Base-by-base conservation (phyloP, 53 echinoderm and acorn worm species). In the Pentamera pediparva region DNA sequence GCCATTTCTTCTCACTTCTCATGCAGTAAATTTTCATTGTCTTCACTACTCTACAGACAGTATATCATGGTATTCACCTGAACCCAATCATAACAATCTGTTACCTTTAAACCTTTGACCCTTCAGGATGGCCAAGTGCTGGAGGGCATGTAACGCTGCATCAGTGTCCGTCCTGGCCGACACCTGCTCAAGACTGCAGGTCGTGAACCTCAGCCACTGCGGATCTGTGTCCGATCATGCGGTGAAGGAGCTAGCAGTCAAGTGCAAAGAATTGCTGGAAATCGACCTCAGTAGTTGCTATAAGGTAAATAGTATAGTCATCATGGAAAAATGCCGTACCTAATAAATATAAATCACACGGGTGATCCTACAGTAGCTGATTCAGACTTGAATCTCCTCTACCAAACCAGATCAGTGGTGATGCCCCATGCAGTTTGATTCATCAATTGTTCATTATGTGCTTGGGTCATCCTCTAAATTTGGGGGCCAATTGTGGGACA, bases 201-300 rank as follows among this genome's bases (percentile, higher is more conserved):
- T 69, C 19, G 81, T 91, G 11, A 59, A 84, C 26, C 75, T 86
- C 28, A 41, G 63, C 22, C 84, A 69, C 55, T 93, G 94, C 53
- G 87, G 89, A 19, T 67, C 70, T 29, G 48, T 93, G 7, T 82
- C 90, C 25, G 94, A 93, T 47, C 35, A 51, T 30, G 82, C 81
- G 19, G 64, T 93, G 0, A 41, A 64, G 2, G 62, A 67, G 11
- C 35, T 93, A 69, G 78, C 87, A 0, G 62, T 81, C 56, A 80
- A 64, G 18, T 93, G 94, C 54, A 63, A 79, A 4, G 48, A 84
- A n/a, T 65, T 90, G 10, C 77, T 78, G 37, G 94, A 93, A 56
- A 39, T 93, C 20, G 94, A 93, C 48, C 73, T 93, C 19, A 94
- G 94, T 50, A 94, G 94, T 51, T 94, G 94, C 62, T 94, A 76